Evolutionary conservation across 2,797 vertebrate species (phyloP), one percentile per base, ranked within the genome.

Genomic region (Poecilia wingei): DNA sequence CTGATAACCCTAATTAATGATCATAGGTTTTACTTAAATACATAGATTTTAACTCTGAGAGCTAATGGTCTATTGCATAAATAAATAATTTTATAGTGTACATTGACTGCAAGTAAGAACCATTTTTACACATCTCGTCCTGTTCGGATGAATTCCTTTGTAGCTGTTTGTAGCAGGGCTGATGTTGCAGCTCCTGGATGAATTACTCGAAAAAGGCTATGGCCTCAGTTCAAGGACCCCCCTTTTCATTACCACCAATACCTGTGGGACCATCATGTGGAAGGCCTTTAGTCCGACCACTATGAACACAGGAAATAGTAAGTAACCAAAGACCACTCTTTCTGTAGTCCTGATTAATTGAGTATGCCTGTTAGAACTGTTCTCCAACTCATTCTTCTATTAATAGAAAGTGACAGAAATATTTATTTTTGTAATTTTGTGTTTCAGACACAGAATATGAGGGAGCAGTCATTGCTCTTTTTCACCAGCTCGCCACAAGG

Each of bases 241-340:
- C 8, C 97, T 99, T 75, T 99, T 99, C 90, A 99, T 99, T 28
- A 98, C 98, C 25, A 99, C 98, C 46, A 99, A 99, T 92, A 99
- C 99, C 91, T 99, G 98, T 76, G 98, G 99, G 94, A 99, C 98
- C 8, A 99, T 99, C 0, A 98, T 99, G 7, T 99, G 98, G 98
- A 99, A 99, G 86, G 98, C 98, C 0, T 99, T 99, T 93, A 99
- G 98, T 85, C 98, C 98, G 68, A 99, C 98, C 8, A 99, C 98
- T 0, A 98, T 99, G 84, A 99, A 99, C 94, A 99, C 98, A 0
- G 98, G 98, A 72, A 93, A 97, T 98, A 98, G 98, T 99, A 92
- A 89, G 79, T 25, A 16, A 7, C 43, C 46, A 14, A 22, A 77
- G 2, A 28, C 1, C 9, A 13, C 0, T 57, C 0, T 1, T 61